Evolutionary conservation across 2,797 vertebrate genomes (phyloP), one percentile per base, ranked within the genome.

Genomic region (Sandelia bainsii): DNA sequence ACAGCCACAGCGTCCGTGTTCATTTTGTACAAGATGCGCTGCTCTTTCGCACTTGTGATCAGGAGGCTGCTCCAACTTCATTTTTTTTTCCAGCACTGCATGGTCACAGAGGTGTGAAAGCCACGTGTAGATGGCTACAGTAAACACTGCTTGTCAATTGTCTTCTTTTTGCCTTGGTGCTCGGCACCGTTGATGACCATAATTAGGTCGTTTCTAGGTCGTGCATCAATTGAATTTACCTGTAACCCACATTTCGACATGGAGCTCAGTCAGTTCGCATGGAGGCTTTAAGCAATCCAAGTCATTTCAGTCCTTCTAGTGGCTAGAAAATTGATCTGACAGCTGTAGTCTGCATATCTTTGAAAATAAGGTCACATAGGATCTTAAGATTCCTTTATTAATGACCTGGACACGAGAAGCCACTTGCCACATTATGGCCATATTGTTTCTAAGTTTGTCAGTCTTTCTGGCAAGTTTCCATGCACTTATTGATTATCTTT

Each of bases 71-170:
- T 82, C 71, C 74, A 89, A 91, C 80, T 91, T 88, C 61, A 32
- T 10, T 25, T 8, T 32, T 14, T 45, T 45, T 14, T 20, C 23
- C 25, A 10, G 46, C 77, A 23, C 57, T 87, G 80, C 68, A 23
- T 83, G 87, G 77, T 79, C 64, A 81, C 87, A 89, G 89, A 89
- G 91, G 90, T 90, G 87, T 71, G 80, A 80, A 53, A 91, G 87
- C 92, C 93, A 94, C 93, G 93, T 94, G 93, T 87, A 75, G 40
- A 42, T 42, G 82, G 62, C 78, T 80, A 82, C 89, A 81, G 89
- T 90, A 91, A 93, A 92, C 91, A 90, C 42, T 50, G 69, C 50
- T 69, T 34, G 34, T 60, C 69, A 7, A 62, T 52, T 60, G 73
- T 45, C 53, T 23, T 70, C 52, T 32, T 19, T 40, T 44, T 29